These are phyloP conservation scores for Lethenteron reissneri DNA, from an alignment of 2,113 vertebrate genomes.

Conservation along the genomic window DNA sequence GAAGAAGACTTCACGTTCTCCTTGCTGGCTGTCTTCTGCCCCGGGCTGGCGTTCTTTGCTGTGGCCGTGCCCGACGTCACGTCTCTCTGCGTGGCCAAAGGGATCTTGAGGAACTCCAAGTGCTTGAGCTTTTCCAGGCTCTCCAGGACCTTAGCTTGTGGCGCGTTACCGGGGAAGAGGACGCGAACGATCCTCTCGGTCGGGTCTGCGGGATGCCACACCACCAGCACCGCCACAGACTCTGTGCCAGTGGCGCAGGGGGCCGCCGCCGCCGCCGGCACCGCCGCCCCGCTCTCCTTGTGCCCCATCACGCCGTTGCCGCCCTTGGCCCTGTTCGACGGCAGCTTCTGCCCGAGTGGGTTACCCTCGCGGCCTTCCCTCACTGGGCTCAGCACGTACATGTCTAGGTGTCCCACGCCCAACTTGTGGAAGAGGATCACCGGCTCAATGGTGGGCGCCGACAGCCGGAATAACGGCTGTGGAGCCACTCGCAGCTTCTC, in stretches of 20 bases:
- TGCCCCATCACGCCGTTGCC: too few relatives aligned
- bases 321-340: constrained; percentile 9
- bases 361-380: constrained; percentile 32
- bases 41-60: constrained; percentile 20
- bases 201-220: constrained; percentile 55
- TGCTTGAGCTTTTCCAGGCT: constrained; percentile 59
- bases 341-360: constrained; percentile 32
- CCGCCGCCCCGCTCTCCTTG: constrained; percentile 11
- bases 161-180: constrained; percentile 61
- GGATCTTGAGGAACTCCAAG: constrained; percentile 47
- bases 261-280: constrained; percentile 24
- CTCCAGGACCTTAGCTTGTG: constrained; percentile 53
- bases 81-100: constrained; percentile 38
- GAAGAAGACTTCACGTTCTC: constrained; percentile 12
- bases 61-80: constrained; percentile 16
- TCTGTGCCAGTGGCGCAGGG: constrained; percentile 22
- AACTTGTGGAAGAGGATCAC: constrained; percentile 69
- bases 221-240: constrained; percentile 52
- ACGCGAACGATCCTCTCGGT: constrained; percentile 56
- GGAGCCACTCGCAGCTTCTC: constrained; percentile 33
- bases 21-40: constrained; percentile 37
- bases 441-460: constrained; percentile 26
- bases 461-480: constrained; percentile 24
- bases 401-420: constrained; percentile 68
- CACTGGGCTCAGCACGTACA: constrained; percentile 57